Evolutionary conservation across 30 jellyfish, hydroid and myxozoan species (phyloP), one percentile per base, ranked within the genome.

Genomic region (Morbakka virulenta): DNA sequence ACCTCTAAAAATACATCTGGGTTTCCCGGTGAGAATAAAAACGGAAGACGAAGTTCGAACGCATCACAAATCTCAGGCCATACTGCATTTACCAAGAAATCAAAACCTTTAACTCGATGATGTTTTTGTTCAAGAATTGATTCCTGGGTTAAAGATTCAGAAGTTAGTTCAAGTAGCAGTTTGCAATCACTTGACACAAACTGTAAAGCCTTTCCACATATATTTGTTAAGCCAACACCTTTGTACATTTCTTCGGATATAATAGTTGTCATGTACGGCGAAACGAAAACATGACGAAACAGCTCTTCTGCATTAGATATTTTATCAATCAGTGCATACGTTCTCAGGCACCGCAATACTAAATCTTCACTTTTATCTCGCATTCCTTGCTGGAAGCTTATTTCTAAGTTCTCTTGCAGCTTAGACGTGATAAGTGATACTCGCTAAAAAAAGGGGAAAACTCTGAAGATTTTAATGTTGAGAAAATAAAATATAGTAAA

Each of bases 361-460:
- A 91, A 50, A 13, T 91, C 98, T 12, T 80, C 53, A 30, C 84
- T 88, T 20, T 34, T 35, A 3, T 52, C 32, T 14, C 70, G 72
- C 0, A 91, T 79, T 22, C 96, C 98, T 13, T 83, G 83, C 35
- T 69, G 82, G 49, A 91, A 91, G 9, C 96, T 52, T 4, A 85
- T 50, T 69, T 91, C 98, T 31, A 91, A 64, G 79, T 80, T 84
- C 61, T 91, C 98, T 85, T 91, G 98, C 35, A 91, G 82, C 51
- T 91, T 91, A 24, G 98, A 91, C 17, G 98, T 91, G 74, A 91
- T 91, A n/a, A 91, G 87, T 2, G 98, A 65, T 2, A 91, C 96
- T 31, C 96, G 57, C 98, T 91, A 76, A 12, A 76, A 69, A 53
- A 35, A 20, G 6, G 2, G 11, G 22, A 41, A 29, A 14, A n/a